Base-by-base conservation (phyloP, 2,888 invertebrate species). In the Brenthis ino region DNA sequence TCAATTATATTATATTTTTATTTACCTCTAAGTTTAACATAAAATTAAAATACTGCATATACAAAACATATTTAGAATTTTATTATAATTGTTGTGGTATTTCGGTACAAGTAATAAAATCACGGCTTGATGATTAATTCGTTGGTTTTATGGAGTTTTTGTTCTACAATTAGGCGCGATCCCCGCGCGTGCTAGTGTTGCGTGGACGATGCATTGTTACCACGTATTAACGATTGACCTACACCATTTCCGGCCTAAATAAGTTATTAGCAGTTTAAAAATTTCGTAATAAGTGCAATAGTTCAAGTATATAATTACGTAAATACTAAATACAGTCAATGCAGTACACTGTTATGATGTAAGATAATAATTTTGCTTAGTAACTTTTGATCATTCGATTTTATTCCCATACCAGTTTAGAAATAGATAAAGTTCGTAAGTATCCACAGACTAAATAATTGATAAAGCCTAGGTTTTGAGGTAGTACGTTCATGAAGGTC, bases 141-240 rank as follows among this genome's bases (percentile, higher is more conserved):
- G 85, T 83, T 82, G 84, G 84, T 85, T 88, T 85, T 87, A 87
- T 86, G 86, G 82, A 86, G 84, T 86, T 91, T 90, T 90, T 89
- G 89, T 91, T 86, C 77, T 84, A 87, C 86, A 90, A 90, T 91
- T 87, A 91, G 84, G 81, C 77, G 77, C 73, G 77, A 81, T 81
- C 72, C 65, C 72, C 82, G 80, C 83, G 85, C 85, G 82, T 81
- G 84, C 56, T 61, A 13, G 77, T 82, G 77, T 88, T 80, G 89
- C 91, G 89, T 89, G 91, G 85, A 81, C 80, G 77, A 78, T 83
- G 81, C 82, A 82, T 84, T 85, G 82, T 84, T 75, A 76, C 51
- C 50, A 43, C 67, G 67, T 70, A 83, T 85, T 86, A 84, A 84
- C 84, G 80, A 86, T 81, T 83, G 79, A 79, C 81, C 82, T 77